Evolutionary conservation across 1,140 invertebrate species (phyloP).

Genomic region (Zaprionus ghesquierei): DNA sequence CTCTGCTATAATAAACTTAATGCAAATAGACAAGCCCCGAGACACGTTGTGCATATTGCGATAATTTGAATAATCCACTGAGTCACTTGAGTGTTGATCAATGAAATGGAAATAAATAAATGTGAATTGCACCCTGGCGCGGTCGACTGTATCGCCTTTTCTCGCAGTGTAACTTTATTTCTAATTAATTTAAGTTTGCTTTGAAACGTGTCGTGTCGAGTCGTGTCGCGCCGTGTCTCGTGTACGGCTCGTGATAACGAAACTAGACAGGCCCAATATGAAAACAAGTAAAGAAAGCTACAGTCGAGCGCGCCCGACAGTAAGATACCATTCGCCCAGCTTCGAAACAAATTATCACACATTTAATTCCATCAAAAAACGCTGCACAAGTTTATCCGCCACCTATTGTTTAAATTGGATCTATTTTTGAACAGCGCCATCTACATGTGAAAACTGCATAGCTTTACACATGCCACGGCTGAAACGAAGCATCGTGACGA

Average conservation of each 20-base stretch:
- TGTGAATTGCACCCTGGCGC: background rate
- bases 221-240: slow-evolving; percentile 2
- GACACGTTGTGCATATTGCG: background rate
- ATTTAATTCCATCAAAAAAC: too few species aligned
- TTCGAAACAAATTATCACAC: too few species aligned
- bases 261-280: background rate
- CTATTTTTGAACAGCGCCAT: too few species aligned
- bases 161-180: slow-evolving; percentile 3
- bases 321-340: too few species aligned
- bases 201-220: background rate
- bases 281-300: too few species aligned
- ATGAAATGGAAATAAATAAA: background rate
- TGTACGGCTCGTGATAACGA: slow-evolving; percentile 22
- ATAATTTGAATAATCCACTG: background rate
- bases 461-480: too few species aligned
- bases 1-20: background rate
- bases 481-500: too few species aligned
- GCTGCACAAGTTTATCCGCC: too few species aligned
- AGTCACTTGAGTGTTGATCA: background rate
- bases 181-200: background rate
- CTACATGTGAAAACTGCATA: too few species aligned
- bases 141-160: background rate
- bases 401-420: too few species aligned
- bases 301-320: too few species aligned
- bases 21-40: slow-evolving; percentile 13